Evolutionary conservation across 2,888 invertebrate species (phyloP).

Genomic region (Tribolium freemani): DNA sequence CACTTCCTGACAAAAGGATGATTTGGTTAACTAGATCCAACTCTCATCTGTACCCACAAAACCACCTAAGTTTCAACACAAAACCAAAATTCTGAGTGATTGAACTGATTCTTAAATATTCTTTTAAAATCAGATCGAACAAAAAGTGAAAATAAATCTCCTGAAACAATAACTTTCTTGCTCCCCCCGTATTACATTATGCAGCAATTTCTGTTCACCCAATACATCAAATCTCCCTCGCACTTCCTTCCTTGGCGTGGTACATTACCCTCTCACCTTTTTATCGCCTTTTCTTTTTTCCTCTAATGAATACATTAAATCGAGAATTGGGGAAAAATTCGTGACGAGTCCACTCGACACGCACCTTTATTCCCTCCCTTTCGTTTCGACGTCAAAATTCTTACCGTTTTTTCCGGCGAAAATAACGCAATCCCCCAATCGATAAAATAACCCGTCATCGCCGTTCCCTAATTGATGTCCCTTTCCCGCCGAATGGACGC

Average conservation of each 20-base stretch:
- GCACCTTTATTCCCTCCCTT: conserved; percentile 38
- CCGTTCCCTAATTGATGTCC: conserved; percentile 39
- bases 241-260: conserved; percentile 42
- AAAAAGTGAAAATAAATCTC: too few relatives aligned
- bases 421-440: conserved; percentile 22
- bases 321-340: conserved; percentile 40
- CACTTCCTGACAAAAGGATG: background rate
- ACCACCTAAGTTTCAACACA: too few relatives aligned
- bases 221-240: conserved; percentile 39
- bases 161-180: too few relatives aligned
- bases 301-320: conserved; percentile 41
- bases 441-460: conserved; percentile 22
- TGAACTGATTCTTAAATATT: too few relatives aligned
- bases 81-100: too few relatives aligned
- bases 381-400: conserved; percentile 11
- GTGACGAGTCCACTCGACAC: conserved; percentile 44
- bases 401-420: background rate
- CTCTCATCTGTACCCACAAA: too few relatives aligned
- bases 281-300: conserved; percentile 43
- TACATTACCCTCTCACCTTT: conserved; percentile 36
- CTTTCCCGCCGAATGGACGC: conserved; percentile 37
- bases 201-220: conserved; percentile 3
- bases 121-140: too few relatives aligned
- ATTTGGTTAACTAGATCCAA: too few relatives aligned
- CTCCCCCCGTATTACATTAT: background rate